Percentiles rank a stretch among this genome's conserved stretches.
Evolutionary conservation across 2,888 invertebrate species (phyloP).

Genomic region (Seira sanloemensis): DNA sequence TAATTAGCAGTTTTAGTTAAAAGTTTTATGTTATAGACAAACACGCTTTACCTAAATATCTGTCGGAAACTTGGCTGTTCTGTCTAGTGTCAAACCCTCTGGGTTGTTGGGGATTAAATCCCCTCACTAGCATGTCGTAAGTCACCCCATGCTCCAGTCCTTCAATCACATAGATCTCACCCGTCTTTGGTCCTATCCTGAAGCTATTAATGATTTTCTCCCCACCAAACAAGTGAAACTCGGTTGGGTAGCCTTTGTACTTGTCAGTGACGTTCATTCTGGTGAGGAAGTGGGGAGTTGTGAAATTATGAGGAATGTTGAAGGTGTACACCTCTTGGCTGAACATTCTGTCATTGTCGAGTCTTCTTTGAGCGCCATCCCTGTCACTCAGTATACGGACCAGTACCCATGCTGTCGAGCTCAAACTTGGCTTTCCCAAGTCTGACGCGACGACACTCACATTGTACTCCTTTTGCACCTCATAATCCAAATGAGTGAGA

Average conservation of each 20-base stretch:
- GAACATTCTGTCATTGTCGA: slow-evolving; percentile 77
- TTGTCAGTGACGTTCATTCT: slow-evolving; percentile 86
- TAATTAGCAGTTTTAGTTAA: too few relatives aligned
- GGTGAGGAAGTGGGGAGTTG: slow-evolving; percentile 84
- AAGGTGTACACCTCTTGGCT: slow-evolving; percentile 85
- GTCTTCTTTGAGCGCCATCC: slow-evolving; percentile 81
- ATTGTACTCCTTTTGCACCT: slow-evolving; percentile 82
- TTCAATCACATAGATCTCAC: slow-evolving; percentile 84
- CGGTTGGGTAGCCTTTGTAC: slow-evolving; percentile 79
- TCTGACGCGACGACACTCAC: slow-evolving; percentile 90
- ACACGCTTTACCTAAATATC: slow-evolving; percentile 71
- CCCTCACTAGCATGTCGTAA: slow-evolving; percentile 80
- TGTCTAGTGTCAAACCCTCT: slow-evolving; percentile 71
- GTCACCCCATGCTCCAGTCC: slow-evolving; percentile 86
- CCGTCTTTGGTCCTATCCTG: slow-evolving; percentile 85
- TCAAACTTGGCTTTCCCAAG: slow-evolving; percentile 88
- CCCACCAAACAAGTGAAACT: slow-evolving; percentile 74
- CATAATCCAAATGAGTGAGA: slow-evolving; percentile 84
- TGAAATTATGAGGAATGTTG: slow-evolving; percentile 88
- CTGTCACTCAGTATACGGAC: slow-evolving; percentile 74
- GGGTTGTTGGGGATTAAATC: slow-evolving; percentile 72
- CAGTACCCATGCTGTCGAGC: slow-evolving; percentile 82
- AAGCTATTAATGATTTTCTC: slow-evolving; percentile 79
- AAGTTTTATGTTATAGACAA: too few relatives aligned
- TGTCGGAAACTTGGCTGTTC: slow-evolving; percentile 64